Base-by-base conservation (phyloP, 2,113 vertebrate species). In the Ginglymostoma cirratum region DNA sequence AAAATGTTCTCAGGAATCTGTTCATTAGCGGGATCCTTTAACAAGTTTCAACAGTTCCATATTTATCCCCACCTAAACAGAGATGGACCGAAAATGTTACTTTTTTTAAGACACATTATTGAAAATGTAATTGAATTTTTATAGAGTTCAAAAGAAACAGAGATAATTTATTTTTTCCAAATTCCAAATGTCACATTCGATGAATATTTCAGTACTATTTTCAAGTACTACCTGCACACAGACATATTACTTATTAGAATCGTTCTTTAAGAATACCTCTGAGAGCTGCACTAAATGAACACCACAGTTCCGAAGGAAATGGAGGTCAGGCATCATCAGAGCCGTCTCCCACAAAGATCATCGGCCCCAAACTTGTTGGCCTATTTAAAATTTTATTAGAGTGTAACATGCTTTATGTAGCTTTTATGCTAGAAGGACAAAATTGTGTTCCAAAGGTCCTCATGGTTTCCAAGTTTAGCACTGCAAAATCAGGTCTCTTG, bases 81-180 rank as follows among this genome's bases (percentile, higher is more conserved):
- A 94, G 38, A 69, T 27, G 12, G 21, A 48, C 52, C 4, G 30
- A 95, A 95, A 76, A 48, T 48, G 8, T 70, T 95, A 95, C 76
- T 52, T 72, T 72, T 95, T 6, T 14, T 48, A 48, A 34, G 42
- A 95, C 94, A 48, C 94, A 52, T 34, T 52, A 95, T 72, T 76
- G 69, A 76, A 95, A 72, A 72, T 52, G 94, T 72, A 95, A 95
- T 95, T 95, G 45, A 95, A 95, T 30, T 95, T n/a, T 70, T 45
- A 45, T 95, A n/a, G 94, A 72, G 42, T 52, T 72, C 67, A 95
- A 72, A 95, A 76, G 94, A 52, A 19, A 72, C 45, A 72, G 42
- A 95, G 38, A 95, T 72, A 27, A 94, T 94, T 94, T 70, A 70
- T 94, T 94, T 94, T 94, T 94, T 94, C 48, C 94, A 95, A 95